Conservation (phyloP, 2,113 vertebrate species). For the Cheirogaleus medius region DNA sequence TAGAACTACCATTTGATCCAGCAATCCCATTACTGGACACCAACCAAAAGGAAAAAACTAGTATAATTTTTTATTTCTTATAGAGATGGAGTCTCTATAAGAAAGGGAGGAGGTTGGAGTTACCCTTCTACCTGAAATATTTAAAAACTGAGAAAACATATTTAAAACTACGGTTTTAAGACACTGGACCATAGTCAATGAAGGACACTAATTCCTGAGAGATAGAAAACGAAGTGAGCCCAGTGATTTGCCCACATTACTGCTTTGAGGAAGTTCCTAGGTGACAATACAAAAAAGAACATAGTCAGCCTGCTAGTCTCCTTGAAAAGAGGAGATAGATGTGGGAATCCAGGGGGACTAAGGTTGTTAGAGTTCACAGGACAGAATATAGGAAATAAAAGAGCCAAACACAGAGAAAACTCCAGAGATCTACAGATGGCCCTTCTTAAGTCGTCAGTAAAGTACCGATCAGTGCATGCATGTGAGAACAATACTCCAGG, state of each 20-base stretch:
- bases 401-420: not conserved
- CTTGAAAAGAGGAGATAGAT: not conserved
- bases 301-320: not conserved
- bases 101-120: not conserved
- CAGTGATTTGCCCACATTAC: not conserved
- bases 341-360: not conserved
- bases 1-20: too few relatives aligned
- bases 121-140: not conserved
- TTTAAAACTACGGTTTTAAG: not conserved
- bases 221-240: not conserved
- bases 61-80: not conserved
- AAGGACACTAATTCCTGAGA: not conserved
- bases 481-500: not conserved
- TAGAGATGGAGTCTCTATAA: not conserved
- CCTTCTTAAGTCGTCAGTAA: not conserved
- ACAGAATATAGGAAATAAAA: not conserved
- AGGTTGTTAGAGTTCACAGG: not conserved
- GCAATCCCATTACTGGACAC: too few relatives aligned
- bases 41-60: not conserved
- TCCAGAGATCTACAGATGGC: not conserved
- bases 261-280: not conserved
- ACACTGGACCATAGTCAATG: not conserved
- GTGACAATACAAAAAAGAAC: not conserved
- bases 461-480: not conserved
- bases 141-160: slow-evolving; percentile 3